A percentile compares a stretch with the other conserved stretches of the same genome.
Conservation (phyloP, 2,113 vertebrate genomes). For the Grammomys surdaster region DNA sequence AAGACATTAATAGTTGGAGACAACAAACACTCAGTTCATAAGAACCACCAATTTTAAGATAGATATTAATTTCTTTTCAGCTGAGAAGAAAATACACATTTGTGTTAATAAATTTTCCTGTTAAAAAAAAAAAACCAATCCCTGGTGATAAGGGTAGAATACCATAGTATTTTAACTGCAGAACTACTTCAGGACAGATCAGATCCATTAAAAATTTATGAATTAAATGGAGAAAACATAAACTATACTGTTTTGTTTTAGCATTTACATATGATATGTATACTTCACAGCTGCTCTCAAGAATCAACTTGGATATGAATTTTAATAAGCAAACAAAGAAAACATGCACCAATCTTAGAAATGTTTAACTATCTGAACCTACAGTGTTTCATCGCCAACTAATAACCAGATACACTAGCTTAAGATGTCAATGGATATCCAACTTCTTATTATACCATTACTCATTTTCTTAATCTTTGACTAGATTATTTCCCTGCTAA, state of each 20-base stretch:
- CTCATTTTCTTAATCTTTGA: slow-evolving; percentile 41
- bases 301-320: slow-evolving; percentile 30
- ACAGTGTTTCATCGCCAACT: slow-evolving; percentile 25
- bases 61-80: slow-evolving; percentile 11
- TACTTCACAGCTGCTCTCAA: slow-evolving; percentile 1
- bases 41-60: not conserved
- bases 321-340: slow-evolving; percentile 42
- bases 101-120: not conserved
- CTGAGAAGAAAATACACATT: slow-evolving; percentile 29
- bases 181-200: not conserved
- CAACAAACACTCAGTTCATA: not conserved
- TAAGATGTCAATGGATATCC: slow-evolving; percentile 8
- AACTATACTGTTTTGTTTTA: slow-evolving; percentile 24
- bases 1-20: not conserved
- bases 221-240: slow-evolving; percentile 53
- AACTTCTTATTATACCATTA: not conserved
- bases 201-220: not conserved
- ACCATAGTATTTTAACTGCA: not conserved
- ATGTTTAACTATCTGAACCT: slow-evolving; percentile 60
- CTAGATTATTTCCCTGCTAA: not conserved
- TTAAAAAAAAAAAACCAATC: slow-evolving; percentile 41
- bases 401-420: slow-evolving; percentile 22
- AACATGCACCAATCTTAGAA: not conserved
- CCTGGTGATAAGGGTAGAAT: not conserved
- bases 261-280: slow-evolving; percentile 19